Base-by-base conservation (phyloP, 1,140 invertebrate species). In the Meloidogyne hapla region DNA sequence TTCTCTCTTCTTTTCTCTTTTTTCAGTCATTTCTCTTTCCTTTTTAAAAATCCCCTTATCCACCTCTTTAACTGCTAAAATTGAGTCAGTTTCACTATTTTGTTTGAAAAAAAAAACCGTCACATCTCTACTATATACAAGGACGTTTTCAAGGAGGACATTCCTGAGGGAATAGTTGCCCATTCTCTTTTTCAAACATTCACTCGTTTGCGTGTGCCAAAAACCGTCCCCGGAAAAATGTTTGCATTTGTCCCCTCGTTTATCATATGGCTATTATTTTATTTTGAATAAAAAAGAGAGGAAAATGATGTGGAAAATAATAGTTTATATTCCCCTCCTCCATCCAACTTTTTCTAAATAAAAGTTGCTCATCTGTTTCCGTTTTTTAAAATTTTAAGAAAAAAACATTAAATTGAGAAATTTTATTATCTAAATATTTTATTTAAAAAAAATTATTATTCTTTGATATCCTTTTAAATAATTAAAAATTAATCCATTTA, bases 11-110 rank as follows among this genome's bases (percentile, higher is more conserved):
- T 18, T 48, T 48, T 48, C 13, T n/a, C n/a, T n/a, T n/a, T n/a
- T n/a, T n/a, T n/a, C n/a, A n/a, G n/a, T n/a, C n/a, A n/a, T n/a
- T n/a, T n/a, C 48, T 21, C 48, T 56, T 56, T 21, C 18, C 48
- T 56, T 56, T 56, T 56, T 18, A 48, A 56, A 56, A 56, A n/a
- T n/a, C 5, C 48, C 48, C 48, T 56, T 56, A 56, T 56, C n/a
- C n/a, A n/a, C 48, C 48, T 56, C 48, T 67, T 67, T 42, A 38
- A 42, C 71, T 64, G 56, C 71, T 21, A 63, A 73, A 73, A 73
- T 73, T 73, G 71, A 73, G 71, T 73, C 71, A 73, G 71, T 73
- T 73, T 73, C 71, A 73, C 56, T n/a, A 33, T 56, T 56, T 56
- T 48, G 45, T 48, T n/a, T 33, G n/a, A n/a, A n/a, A n/a, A n/a